phyloP scores from a whole-genome alignment of 37 sponge, comb jelly and placozoan species.

The Chondrilla cf. caribensis region DNA sequence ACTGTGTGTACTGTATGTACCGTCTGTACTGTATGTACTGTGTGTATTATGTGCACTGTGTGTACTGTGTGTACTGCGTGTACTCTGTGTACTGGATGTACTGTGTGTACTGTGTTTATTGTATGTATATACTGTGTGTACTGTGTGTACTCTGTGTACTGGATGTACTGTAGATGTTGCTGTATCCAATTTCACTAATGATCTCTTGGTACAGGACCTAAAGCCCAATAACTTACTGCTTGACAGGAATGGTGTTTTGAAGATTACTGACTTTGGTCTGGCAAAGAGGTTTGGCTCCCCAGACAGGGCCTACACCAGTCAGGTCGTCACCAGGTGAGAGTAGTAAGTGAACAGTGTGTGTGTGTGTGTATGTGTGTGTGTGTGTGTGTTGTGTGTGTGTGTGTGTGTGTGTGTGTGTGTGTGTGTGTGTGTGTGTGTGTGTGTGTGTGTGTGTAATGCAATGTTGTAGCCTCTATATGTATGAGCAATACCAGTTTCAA shows the following conservation, averaged over 20 bases:
- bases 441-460: not conserved
- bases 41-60: not conserved
- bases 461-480: not conserved
- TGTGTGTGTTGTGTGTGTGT: conserved; percentile 1
- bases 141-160: too few species aligned
- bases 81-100: too few species aligned
- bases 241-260: conserved; percentile 78
- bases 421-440: too few species aligned
- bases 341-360: not conserved
- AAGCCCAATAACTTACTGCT: conserved; percentile 97
- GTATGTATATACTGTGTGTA: too few species aligned
- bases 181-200: not conserved
- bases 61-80: too few species aligned
- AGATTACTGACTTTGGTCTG: conserved; percentile 97
- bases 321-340: conserved; percentile 89
- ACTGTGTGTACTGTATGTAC: not conserved
- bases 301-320: conserved; percentile 79
- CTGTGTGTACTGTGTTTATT: too few species aligned
- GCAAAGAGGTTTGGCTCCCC: conserved; percentile 96
- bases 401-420: not conserved
- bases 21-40: not conserved
- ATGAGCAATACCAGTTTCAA: not conserved
- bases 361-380: conserved; percentile 8
- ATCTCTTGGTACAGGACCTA: conserved; percentile 57
- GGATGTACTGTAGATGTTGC: not conserved